Conservation (phyloP, 2,888 invertebrate genomes). For the Xylota segnis region DNA sequence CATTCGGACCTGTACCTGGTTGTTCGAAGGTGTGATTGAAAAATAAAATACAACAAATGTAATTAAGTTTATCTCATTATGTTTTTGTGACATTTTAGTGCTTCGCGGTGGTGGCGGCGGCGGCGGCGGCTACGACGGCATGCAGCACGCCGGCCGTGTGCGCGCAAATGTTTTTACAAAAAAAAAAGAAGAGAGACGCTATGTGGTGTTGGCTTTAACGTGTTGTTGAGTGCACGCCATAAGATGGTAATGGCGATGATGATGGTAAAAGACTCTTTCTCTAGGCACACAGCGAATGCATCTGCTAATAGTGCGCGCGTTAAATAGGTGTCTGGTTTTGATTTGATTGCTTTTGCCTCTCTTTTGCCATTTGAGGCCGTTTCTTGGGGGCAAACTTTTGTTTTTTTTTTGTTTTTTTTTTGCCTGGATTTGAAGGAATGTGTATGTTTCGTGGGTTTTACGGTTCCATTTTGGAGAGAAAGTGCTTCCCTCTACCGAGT, state of each 20-base stretch:
- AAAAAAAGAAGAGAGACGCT: background rate
- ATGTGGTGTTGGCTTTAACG: background rate
- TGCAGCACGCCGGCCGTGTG: slow-evolving; percentile 24
- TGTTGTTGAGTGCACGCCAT: slow-evolving; percentile 6
- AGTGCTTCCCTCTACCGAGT: no score
- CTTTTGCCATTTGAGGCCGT: no score
- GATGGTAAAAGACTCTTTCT: slow-evolving; percentile 1
- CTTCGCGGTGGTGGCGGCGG: slow-evolving; percentile 24
- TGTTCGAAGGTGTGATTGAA: slow-evolving; percentile 67
- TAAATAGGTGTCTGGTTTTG: slow-evolving; percentile 33
- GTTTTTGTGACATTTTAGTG: slow-evolving; percentile 73
- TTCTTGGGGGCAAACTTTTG: no score
- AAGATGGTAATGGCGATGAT: background rate
- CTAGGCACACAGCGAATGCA: slow-evolving; percentile 20
- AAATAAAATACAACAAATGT: slow-evolving; percentile 70
- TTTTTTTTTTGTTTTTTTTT: no score
- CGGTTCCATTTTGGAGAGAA: no score
- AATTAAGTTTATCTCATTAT: slow-evolving; percentile 76
- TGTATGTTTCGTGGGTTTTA: no score
- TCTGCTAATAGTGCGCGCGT: slow-evolving; percentile 20
- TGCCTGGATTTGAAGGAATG: no score
- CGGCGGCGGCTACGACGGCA: background rate
- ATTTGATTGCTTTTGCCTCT: slow-evolving; percentile 17
- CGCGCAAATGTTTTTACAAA: background rate
- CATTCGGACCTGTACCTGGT: slow-evolving; percentile 3